Evolutionary conservation across 2,797 vertebrate genomes (phyloP).

Genomic region (Enteromius argenteus): DNA sequence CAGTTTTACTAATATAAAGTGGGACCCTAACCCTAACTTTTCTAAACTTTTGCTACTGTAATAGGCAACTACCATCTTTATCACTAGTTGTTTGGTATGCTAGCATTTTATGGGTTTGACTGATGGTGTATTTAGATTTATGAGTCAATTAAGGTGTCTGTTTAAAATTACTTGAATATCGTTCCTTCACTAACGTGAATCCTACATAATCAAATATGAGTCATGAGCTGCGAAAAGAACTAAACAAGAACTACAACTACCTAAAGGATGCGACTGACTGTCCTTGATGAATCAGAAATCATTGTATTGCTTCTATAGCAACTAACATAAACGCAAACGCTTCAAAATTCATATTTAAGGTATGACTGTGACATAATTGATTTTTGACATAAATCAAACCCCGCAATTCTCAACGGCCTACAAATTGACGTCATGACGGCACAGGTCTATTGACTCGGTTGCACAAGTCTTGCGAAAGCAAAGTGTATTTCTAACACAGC

Average conservation of each 20-base stretch:
- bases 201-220: not conserved
- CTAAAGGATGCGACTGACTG: not conserved
- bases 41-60: not conserved
- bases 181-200: not conserved
- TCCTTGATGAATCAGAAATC: not conserved
- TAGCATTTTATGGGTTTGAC: not conserved
- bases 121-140: not conserved
- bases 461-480: slow-evolving; percentile 28
- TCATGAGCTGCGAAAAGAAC: not conserved
- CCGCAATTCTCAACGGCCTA: not conserved
- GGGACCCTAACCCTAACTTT: not conserved
- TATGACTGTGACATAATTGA: not conserved
- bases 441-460: slow-evolving; percentile 5
- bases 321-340: not conserved
- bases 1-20: not conserved
- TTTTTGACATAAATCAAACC: not conserved
- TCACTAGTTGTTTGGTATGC: not conserved
- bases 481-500: slow-evolving; percentile 58
- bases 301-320: not conserved
- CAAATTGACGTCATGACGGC: not conserved
- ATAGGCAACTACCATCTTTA: not conserved
- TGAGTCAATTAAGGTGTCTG: not conserved
- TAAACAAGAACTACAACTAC: not conserved
- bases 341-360: not conserved
- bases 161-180: not conserved